Evolutionary conservation across 2,888 invertebrate species (phyloP), one percentile per base, ranked within the genome.

Genomic region (Heliothis peltigera): DNA sequence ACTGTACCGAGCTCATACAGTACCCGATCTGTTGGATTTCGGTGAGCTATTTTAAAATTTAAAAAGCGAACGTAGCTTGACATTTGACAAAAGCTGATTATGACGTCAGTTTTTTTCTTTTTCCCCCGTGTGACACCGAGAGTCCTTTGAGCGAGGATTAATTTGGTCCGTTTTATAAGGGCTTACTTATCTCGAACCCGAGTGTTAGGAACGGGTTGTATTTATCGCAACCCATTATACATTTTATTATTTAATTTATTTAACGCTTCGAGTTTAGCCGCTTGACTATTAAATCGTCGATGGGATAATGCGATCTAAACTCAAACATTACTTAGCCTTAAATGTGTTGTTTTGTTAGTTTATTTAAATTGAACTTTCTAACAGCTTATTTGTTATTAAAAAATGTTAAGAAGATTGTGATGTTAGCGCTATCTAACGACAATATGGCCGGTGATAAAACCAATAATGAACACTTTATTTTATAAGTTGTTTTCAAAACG

Each of bases 191-290:
- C 94, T 93, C 91, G 85, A 81, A 82, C 78, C 87, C 79, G 87
- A 89, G 91, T 89, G 90, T 90, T 89, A 87, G 82, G 88, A 91
- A 91, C 93, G 91, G 91, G 93, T 92, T 92, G 89, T 94, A 92
- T 92, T 93, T 94, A 94, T 94, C 93, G 92, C 86, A 80, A 85
- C 90, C 87, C 92, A 95, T 95, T 94, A 94, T 94, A 90, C 90
- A 87, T 93, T 94, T 94, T 93, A 94, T 94, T 94, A 94, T 94
- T 94, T 94, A 94, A 95, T 94, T 95, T 94, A 94, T 94, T 94
- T 94, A 94, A 93, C 93, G 89, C 92, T 88, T 89, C 83, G 86
- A 82, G 87, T 88, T 92, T 93, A 93, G 93, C 90, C 87, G 89
- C 89, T 91, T 91, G 92, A 92, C 94, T 94, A 94, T 93, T 94